These are phyloP conservation scores for Nothocercus nigrocapillus DNA, from an alignment of 2,113 vertebrate genomes.

Conservation along the genomic window DNA sequence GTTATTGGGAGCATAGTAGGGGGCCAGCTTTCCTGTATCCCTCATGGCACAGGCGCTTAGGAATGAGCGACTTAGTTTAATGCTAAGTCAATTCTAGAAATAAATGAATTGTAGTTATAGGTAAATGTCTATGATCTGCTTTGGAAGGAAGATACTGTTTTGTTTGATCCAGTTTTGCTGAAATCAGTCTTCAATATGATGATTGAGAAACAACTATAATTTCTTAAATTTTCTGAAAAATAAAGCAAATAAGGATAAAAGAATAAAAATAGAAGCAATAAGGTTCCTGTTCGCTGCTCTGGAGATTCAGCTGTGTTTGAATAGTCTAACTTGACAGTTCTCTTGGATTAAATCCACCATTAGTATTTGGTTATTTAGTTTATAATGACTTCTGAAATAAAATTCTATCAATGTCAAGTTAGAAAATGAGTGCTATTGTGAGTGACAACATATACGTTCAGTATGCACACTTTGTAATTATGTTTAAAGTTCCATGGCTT, in stretches of 20 bases:
- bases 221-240: not conserved
- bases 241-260: not conserved
- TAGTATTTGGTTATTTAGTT: not conserved
- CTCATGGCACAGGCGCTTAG: accelerated
- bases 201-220: not conserved
- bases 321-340: not conserved
- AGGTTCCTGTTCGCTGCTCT: not conserved
- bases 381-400: not conserved
- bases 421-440: not conserved
- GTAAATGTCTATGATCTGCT: not conserved
- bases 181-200: not conserved
- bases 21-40: not conserved
- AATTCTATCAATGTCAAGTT: not conserved
- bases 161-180: not conserved
- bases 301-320: not conserved
- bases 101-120: not conserved
- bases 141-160: not conserved
- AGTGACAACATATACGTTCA: not conserved
- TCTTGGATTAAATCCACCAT: not conserved
- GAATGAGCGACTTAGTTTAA: not conserved
- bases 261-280: not conserved
- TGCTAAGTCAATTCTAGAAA: not conserved
- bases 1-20: not conserved
- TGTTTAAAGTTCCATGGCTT: not conserved
- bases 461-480: not conserved